Evolutionary conservation across 2,797 vertebrate genomes (phyloP).

Genomic region (Sebastes cheni): DNA sequence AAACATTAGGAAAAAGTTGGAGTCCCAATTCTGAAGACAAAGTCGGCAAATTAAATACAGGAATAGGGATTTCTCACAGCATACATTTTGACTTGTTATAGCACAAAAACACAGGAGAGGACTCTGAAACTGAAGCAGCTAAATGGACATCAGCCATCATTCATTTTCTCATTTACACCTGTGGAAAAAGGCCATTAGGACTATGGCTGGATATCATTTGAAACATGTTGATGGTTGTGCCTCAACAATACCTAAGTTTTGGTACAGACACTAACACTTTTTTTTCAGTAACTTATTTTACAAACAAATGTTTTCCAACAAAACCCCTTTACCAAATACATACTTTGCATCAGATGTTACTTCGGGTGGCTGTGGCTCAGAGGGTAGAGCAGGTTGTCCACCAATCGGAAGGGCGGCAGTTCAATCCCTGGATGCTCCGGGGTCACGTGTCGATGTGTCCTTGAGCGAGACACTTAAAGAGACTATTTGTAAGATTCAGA

Average conservation of each 20-base stretch:
- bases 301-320: background rate
- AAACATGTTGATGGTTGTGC: background rate
- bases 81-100: background rate
- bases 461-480: no score
- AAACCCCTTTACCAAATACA: background rate
- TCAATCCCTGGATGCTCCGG: no score
- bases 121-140: background rate
- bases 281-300: background rate
- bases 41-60: background rate
- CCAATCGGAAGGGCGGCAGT: no score
- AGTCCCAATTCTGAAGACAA: background rate
- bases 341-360: background rate
- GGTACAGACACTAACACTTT: fast-evolving
- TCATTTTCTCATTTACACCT: background rate
- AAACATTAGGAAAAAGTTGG: background rate
- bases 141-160: background rate
- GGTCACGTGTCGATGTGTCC: no score
- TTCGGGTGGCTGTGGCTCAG: no score
- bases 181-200: background rate
- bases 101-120: background rate
- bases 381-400: no score
- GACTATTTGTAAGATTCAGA: no score
- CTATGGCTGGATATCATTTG: background rate
- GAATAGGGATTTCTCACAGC: background rate
- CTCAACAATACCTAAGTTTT: background rate